A percentile compares a stretch with the other conserved stretches of the same genome.
phyloP scores from a whole-genome alignment of 2,888 invertebrate genomes.

The Leptarthrus brevirostris region DNA sequence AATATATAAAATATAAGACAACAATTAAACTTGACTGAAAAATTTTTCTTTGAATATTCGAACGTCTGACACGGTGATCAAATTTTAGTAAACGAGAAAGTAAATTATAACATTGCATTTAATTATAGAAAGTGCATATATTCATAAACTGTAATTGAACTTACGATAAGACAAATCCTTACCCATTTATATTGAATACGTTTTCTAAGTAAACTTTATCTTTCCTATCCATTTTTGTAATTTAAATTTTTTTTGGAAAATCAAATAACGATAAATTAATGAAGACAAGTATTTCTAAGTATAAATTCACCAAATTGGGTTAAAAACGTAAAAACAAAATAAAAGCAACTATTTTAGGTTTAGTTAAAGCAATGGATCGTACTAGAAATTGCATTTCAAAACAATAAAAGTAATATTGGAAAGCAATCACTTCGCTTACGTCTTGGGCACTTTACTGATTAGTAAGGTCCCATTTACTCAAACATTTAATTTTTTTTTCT shows the following conservation, averaged over 20 bases:
- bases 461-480: background rate
- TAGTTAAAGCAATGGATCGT: background rate
- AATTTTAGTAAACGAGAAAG: conserved; percentile 1
- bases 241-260: background rate
- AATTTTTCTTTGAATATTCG: conserved; percentile 51
- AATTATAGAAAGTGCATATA: background rate
- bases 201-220: conserved; percentile 24
- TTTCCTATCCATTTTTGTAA: background rate
- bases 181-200: background rate
- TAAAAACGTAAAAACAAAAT: background rate
- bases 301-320: background rate
- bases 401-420: background rate
- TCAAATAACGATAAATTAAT: background rate
- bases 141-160: background rate
- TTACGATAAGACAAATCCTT: background rate
- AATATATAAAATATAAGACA: conserved; percentile 3
- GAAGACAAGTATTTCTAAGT: background rate
- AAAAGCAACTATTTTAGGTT: background rate
- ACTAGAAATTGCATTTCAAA: background rate
- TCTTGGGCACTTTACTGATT: background rate
- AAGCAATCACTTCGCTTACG: background rate
- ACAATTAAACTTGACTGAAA: background rate
- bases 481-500: background rate
- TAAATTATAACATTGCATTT: background rate
- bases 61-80: conserved; percentile 55